Percentiles rank a stretch among this genome's conserved stretches.
phyloP scores from a whole-genome alignment of 2,797 vertebrate species.

The Ceryle rudis region DNA sequence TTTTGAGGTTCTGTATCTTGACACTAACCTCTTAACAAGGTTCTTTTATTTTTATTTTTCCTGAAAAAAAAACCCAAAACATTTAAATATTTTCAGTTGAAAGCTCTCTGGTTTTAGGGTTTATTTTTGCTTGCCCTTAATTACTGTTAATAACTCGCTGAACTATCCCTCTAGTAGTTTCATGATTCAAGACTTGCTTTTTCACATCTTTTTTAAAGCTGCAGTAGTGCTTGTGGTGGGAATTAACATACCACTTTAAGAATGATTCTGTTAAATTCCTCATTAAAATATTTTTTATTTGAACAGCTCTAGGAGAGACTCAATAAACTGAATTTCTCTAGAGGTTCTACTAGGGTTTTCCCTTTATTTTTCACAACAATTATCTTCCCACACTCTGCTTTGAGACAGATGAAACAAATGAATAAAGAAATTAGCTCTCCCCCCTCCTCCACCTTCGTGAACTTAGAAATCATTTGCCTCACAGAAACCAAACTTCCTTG shows the following conservation, averaged over 20 bases:
- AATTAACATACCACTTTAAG: not conserved
- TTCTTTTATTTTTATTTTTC: not conserved
- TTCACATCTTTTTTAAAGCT: constrained; percentile 52
- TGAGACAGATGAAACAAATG: not conserved
- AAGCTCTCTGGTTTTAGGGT: not conserved
- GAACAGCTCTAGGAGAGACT: not conserved
- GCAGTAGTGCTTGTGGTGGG: not conserved
- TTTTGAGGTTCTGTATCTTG: not conserved
- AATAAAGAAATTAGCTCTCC: not conserved
- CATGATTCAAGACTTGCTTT: constrained; percentile 13
- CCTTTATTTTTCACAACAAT: constrained; percentile 34
- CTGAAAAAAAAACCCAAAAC: rapidly evolving
- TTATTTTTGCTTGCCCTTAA: not conserved
- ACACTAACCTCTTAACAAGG: not conserved
- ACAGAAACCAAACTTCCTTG: not conserved
- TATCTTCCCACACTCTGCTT: not conserved
- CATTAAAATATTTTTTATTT: not conserved
- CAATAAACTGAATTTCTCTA: constrained; percentile 4
- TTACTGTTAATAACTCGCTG: not conserved
- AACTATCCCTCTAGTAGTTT: not conserved
- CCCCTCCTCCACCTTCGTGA: not conserved
- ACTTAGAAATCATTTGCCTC: not conserved
- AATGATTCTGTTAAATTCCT: not conserved
- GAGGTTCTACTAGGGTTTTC: constrained; percentile 8
- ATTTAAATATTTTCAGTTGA: not conserved